Percentiles rank a stretch among this genome's conserved stretches.
phyloP scores from a whole-genome alignment of 2,797 vertebrate species.

The Nannoperca obscura region DNA sequence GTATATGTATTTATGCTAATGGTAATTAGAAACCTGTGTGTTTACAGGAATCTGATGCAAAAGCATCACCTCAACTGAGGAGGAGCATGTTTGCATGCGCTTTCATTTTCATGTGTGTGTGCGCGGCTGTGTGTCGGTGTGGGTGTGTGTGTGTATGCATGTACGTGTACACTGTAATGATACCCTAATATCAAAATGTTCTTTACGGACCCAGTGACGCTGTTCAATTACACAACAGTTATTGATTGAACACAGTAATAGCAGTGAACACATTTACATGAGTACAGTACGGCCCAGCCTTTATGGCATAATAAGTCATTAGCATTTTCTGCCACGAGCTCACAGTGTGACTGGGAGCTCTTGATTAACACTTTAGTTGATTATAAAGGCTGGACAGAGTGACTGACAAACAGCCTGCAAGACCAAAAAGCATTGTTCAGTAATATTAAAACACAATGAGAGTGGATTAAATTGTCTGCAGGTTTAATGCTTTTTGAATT shows the following conservation, averaged over 20 bases:
- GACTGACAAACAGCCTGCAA: slow-evolving; percentile 46
- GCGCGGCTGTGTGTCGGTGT: slow-evolving; percentile 18
- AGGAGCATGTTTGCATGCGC: slow-evolving; percentile 24
- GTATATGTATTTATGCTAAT: slow-evolving; percentile 24
- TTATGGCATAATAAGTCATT: slow-evolving; percentile 71
- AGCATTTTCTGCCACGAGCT: slow-evolving; percentile 58
- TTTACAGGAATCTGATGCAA: slow-evolving; percentile 26
- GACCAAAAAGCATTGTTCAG: slow-evolving; percentile 45
- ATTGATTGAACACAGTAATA: slow-evolving; percentile 38
- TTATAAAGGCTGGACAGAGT: slow-evolving; percentile 37
- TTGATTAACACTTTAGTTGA: slow-evolving; percentile 67
- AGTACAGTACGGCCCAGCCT: slow-evolving; percentile 42
- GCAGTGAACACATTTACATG: slow-evolving; percentile 62
- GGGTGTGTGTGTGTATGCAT: slow-evolving; percentile 22
- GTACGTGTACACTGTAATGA: slow-evolving; percentile 23
- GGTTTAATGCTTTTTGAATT: slow-evolving; percentile 47
- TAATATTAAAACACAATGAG: slow-evolving; percentile 48
- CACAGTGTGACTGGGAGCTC: slow-evolving; percentile 43
- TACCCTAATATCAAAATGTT: slow-evolving; percentile 67
- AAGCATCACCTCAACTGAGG: slow-evolving; percentile 16
- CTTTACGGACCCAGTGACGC: slow-evolving; percentile 51
- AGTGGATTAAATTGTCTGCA: slow-evolving; percentile 43
- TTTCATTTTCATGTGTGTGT: slow-evolving; percentile 3
- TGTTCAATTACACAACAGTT: slow-evolving; percentile 59
- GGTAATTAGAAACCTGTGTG: slow-evolving; percentile 28